Evolutionary conservation across 2,113 vertebrate species (phyloP).

Genomic region (Rhombomys opimus): DNA sequence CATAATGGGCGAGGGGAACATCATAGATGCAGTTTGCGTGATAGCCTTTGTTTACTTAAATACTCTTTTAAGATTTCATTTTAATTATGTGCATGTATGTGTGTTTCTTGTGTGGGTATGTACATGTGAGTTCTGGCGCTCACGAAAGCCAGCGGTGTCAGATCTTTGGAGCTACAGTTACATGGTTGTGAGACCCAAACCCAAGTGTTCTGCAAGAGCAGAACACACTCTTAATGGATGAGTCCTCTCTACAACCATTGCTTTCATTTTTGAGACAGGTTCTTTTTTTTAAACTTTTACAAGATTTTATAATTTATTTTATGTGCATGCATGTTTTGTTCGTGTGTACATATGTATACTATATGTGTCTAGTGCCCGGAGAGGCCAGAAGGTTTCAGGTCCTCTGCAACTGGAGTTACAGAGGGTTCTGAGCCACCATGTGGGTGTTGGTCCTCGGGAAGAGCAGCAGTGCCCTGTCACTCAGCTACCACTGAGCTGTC

Average conservation of each 20-base stretch:
- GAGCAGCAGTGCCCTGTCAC: neutral
- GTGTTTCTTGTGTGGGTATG: neutral
- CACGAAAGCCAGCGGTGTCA: neutral
- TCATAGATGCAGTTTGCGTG: neutral
- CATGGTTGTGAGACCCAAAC: neutral
- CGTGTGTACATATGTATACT: neutral
- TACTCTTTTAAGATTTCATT: neutral
- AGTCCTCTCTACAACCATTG: neutral
- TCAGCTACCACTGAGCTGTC: neutral
- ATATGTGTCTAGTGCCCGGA: neutral
- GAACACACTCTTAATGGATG: neutral
- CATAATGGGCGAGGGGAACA: neutral
- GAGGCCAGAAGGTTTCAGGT: neutral
- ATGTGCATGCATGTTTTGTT: neutral
- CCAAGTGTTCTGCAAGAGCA: neutral
- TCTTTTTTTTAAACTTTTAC: neutral
- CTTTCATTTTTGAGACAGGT: neutral
- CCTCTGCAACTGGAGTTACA: neutral
- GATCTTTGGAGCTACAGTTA: neutral
- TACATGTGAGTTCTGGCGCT: neutral
- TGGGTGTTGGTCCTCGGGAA: neutral
- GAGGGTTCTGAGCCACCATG: neutral
- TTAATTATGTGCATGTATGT: neutral
- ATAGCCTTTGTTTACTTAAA: neutral
- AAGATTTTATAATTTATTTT: neutral